These are phyloP conservation scores for Pristionchus mayeri DNA, from an alignment of 2,888 invertebrate species.

Conservation along the genomic window DNA sequence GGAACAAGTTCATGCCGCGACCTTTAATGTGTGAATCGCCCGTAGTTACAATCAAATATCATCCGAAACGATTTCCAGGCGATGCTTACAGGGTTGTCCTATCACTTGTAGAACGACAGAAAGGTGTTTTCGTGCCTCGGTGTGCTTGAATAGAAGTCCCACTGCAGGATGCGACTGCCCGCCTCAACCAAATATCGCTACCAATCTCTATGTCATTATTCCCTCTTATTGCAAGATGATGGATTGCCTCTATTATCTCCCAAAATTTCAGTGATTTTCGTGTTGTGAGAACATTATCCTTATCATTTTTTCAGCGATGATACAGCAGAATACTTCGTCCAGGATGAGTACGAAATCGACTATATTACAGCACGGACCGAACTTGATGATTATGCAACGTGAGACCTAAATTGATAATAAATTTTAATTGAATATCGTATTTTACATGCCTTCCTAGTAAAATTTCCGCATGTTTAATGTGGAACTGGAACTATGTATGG, in stretches of 20 bases:
- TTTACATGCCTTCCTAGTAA: too few relatives aligned
- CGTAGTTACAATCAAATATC: neutral
- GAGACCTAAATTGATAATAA: too few relatives aligned
- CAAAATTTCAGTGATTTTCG: neutral
- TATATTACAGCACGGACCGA: too few relatives aligned
- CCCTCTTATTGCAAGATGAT: neutral
- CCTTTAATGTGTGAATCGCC: neutral
- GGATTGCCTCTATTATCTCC: neutral
- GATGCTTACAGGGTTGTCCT: neutral
- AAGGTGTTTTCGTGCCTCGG: neutral
- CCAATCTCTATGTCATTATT: neutral
- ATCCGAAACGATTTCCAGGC: neutral
- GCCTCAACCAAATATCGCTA: neutral
- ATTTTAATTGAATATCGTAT: too few relatives aligned
- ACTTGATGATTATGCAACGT: too few relatives aligned
- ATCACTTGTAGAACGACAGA: neutral
- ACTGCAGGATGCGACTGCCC: neutral
- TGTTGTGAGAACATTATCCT: too few relatives aligned
- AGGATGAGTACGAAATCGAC: too few relatives aligned
- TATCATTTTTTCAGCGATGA: constrained; percentile 10
- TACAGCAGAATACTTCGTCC: too few relatives aligned
- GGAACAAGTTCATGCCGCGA: neutral
- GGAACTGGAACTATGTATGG: too few relatives aligned
- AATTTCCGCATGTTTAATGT: too few relatives aligned
- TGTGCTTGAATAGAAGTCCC: neutral